Evolutionary conservation across 1,140 invertebrate species (phyloP).

Genomic region (Aphaenogaster ashmeadi): DNA sequence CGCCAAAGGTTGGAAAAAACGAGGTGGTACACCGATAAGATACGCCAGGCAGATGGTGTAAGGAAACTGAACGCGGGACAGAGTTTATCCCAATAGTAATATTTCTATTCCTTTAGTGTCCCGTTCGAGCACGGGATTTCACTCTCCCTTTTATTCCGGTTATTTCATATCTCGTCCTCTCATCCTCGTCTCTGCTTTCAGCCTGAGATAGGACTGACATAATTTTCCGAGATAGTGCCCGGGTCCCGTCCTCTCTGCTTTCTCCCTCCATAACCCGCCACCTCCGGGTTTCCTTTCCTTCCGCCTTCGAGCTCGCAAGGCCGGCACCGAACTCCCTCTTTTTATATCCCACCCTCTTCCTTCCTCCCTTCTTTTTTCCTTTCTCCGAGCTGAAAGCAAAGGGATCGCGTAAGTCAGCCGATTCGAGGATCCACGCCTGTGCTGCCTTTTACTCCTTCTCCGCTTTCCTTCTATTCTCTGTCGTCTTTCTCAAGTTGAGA

Average conservation of each 20-base stretch:
- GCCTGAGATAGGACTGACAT: slow-evolving; percentile 81
- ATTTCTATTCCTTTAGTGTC: slow-evolving; percentile 75
- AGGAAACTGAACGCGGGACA: slow-evolving; percentile 22
- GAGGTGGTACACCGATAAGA: slow-evolving; percentile 60
- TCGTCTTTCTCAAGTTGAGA: background rate
- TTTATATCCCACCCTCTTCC: slow-evolving; percentile 40
- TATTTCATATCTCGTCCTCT: slow-evolving; percentile 77
- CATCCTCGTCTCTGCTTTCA: slow-evolving; percentile 79
- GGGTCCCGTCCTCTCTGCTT: slow-evolving; percentile 4
- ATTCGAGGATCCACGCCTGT: slow-evolving; percentile 70
- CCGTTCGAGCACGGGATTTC: slow-evolving; percentile 72
- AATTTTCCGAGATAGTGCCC: slow-evolving; percentile 82
- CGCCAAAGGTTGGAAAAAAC: slow-evolving; percentile 35
- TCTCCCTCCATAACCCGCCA: background rate
- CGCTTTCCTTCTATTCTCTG: slow-evolving; percentile 21
- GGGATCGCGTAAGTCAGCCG: slow-evolving; percentile 76
- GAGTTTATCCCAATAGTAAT: slow-evolving; percentile 73
- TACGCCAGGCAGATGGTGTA: slow-evolving; percentile 8
- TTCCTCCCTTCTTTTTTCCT: slow-evolving; percentile 39
- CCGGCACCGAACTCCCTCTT: slow-evolving; percentile 52
- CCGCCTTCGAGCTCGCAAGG: slow-evolving; percentile 56
- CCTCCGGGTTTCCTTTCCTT: slow-evolving; percentile 54
- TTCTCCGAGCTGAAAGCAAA: slow-evolving; percentile 70
- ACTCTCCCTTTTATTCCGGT: slow-evolving; percentile 78
- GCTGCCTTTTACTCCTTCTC: slow-evolving; percentile 50